Evolutionary conservation across 2,797 vertebrate species (phyloP), one percentile per base, ranked within the genome.

Genomic region (Sebastiscus tertius): DNA sequence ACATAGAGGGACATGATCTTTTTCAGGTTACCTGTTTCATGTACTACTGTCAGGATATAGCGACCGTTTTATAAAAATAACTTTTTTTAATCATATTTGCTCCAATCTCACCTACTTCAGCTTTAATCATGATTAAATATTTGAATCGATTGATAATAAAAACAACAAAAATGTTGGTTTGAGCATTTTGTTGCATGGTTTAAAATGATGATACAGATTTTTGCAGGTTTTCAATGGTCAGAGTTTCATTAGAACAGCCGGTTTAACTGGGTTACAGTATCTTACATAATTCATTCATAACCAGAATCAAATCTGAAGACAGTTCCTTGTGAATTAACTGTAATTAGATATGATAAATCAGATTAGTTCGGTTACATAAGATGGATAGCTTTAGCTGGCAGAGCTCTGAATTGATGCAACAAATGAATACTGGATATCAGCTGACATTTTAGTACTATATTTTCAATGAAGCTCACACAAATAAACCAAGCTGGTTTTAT

Each of bases 331-430:
- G 77, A 86, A 83, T 63, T 67, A 66, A 79, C 77, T 82, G 65
- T 73, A 79, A 83, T 84, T 76, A 74, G 77, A 91, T 83, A 60
- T 76, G 73, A 78, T 72, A 18, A 79, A 72, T 88, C 82, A 83
- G 75, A 90, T 91, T 83, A 87, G 26, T 67, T 20, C 4, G 20
- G 64, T 92, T 90, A 83, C 64, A 68, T 91, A 91, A 93, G 16
- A 72, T 20, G 8, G 71, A 24, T 59, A 60, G 58, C 56, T 83
- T 79, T 42, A 79, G 75, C 22, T 77, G 72, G 52, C 70, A 63
- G 68, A 64, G 11, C 42, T 71, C 63, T 77, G 67, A 42, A 54
- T 54, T 54, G 56, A 79, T 66, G 76, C 62, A 81, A 71, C 80
- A 76, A 46, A 72, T 80, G 22, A 77, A 63, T 8, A 26, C 55